Conservation (phyloP, 1,140 invertebrate species). For the Drosophila persimilis region DNA sequence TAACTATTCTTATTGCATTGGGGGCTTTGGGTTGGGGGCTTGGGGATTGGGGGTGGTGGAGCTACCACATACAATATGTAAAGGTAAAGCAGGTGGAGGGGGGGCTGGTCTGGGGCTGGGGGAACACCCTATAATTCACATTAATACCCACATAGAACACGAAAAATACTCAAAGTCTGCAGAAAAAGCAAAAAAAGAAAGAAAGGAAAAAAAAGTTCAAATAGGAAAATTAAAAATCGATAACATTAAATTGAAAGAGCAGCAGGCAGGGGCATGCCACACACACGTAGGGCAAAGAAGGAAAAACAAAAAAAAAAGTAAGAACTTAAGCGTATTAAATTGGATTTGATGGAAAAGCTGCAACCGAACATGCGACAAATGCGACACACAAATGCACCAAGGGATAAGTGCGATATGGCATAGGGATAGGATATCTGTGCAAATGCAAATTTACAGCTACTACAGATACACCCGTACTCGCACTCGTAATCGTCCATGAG, state of each 20-base stretch:
- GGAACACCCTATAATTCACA: slow-evolving; percentile 51
- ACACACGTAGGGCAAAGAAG: slow-evolving; percentile 27
- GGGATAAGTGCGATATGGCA: slow-evolving; percentile 32
- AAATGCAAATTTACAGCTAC: slow-evolving; percentile 42
- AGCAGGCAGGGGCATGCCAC: slow-evolving; percentile 18
- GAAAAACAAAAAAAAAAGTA: slow-evolving; percentile 57
- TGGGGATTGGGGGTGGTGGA: background rate
- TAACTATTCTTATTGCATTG: slow-evolving; percentile 48
- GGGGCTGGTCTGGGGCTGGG: background rate
- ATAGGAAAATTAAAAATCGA: slow-evolving; percentile 77
- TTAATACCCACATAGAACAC: slow-evolving; percentile 60
- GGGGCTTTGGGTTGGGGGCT: background rate
- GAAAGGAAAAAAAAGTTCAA: slow-evolving; percentile 19
- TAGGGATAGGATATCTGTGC: background rate
- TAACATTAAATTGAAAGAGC: slow-evolving; percentile 69
- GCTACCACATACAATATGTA: too few species aligned
- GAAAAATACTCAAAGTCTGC: slow-evolving; percentile 62
- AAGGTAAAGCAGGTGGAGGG: background rate
- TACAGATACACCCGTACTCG: background rate
- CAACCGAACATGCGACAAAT: slow-evolving; percentile 72
- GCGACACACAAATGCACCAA: slow-evolving; percentile 35
- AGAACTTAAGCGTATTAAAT: slow-evolving; percentile 81
- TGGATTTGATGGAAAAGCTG: slow-evolving; percentile 77
- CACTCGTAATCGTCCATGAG: slow-evolving; percentile 12
- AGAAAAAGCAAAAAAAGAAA: slow-evolving; percentile 32